A percentile compares a stretch with the other conserved stretches of the same genome.
Evolutionary conservation across 2,797 vertebrate species (phyloP).

Genomic region (Ctenosaura bakeri): DNA sequence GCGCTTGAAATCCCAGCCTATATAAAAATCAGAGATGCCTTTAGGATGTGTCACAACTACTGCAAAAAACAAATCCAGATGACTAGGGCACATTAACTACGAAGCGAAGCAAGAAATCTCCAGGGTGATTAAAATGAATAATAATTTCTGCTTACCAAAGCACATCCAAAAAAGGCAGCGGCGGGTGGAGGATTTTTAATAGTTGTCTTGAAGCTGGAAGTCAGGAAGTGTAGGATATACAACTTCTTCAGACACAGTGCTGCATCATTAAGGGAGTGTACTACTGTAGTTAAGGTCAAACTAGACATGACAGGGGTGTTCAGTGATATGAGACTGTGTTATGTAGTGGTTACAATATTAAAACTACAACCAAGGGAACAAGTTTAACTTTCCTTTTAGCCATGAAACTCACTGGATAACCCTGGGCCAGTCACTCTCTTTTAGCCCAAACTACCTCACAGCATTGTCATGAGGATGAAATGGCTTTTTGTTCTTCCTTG

Average conservation of each 20-base stretch:
- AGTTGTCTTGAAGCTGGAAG: background rate
- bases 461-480: background rate
- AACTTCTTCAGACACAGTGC: background rate
- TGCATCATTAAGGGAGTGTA: background rate
- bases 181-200: background rate
- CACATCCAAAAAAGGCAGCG: background rate
- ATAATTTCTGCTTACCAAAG: background rate
- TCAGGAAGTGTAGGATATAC: background rate
- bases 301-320: no score
- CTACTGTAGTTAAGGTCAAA: no score
- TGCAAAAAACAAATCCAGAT: conserved; percentile 19
- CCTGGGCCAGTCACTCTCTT: background rate
- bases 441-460: background rate
- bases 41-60: background rate
- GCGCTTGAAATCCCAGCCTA: background rate
- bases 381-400: background rate
- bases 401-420: background rate
- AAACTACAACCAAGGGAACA: background rate
- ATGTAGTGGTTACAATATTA: background rate
- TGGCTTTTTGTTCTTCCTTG: no score
- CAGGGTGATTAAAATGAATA: background rate
- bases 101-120: background rate
- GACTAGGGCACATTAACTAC: background rate
- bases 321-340: background rate
- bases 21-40: conserved; percentile 10